Evolutionary conservation across 2,797 vertebrate genomes (phyloP), one percentile per base, ranked within the genome.

Genomic region (Buphagus erythrorhynchus): DNA sequence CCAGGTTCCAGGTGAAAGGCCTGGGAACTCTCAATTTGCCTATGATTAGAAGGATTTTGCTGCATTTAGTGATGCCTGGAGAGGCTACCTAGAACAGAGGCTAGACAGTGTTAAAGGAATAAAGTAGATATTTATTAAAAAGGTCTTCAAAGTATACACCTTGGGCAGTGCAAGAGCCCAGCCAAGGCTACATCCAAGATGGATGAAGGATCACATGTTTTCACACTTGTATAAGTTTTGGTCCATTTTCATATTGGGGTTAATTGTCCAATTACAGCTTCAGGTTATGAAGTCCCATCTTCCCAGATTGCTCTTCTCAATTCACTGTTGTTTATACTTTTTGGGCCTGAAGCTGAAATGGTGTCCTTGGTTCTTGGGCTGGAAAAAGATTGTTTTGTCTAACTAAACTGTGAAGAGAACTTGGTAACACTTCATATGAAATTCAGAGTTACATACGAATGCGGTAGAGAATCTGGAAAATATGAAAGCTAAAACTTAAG

Each of bases 1-100:
- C 28, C 31, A 11, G 17, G 29, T 46, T 42, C 28, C 57, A 17
- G 0, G 1, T 19, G 3, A 17, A 10, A 16, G 38, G 38, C 19
- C 38, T 20, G 42, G 66, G 28, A 65, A 6, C 31, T 38, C 48
- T 49, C 1, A 24, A 9, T 33, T 38, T 62, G 21, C 14, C 52
- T 4, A 19, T 4, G 28, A 33, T 1, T 2, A 16, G 42, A 33
- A 46, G 17, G 3, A 6, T n/a, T 66, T 83, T 1, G 0, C 21
- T 21, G 48, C 9, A 1, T n/a, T 58, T 20, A 55, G 31, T 54
- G 52, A 21, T n/a, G 13, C 31, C 52, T 54, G 29, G 52, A 54
- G 52, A 54, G 31, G 31, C 29, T 21, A 54, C 8, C 13, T 54
- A 54, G 52, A n/a, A 21, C 19, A 21, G 19, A 54, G 51, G 29